Evolutionary conservation across 2,888 invertebrate species (phyloP).

Genomic region (Lycia hirtaria): DNA sequence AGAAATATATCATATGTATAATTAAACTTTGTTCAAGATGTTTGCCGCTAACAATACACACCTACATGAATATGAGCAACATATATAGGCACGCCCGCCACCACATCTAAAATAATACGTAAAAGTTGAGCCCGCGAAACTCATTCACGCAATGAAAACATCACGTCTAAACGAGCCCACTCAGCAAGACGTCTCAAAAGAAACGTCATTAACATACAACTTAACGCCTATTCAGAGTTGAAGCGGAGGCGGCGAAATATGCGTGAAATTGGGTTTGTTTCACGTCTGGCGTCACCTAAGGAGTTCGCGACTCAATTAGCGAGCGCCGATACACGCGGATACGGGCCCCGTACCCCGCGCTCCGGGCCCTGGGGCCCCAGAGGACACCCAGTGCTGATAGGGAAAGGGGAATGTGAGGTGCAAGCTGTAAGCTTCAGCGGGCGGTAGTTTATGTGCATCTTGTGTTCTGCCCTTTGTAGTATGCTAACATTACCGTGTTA

Average conservation of each 20-base stretch:
- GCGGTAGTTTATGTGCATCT: not conserved
- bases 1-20: too few species aligned
- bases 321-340: constrained; percentile 56
- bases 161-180: constrained; percentile 10
- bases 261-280: constrained; percentile 61
- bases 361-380: too few species aligned
- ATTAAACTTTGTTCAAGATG: too few species aligned
- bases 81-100: not conserved
- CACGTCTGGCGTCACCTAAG: constrained; percentile 50
- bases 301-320: constrained; percentile 62
- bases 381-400: too few species aligned
- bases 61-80: not conserved
- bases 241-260: constrained; percentile 49
- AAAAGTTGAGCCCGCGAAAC: constrained; percentile 13
- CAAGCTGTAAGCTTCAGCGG: constrained; percentile 32
- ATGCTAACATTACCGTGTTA: too few species aligned
- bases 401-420: constrained; percentile 37
- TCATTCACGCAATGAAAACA: constrained; percentile 21
- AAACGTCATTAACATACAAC: constrained; percentile 39
- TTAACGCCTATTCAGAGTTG: constrained; percentile 37
- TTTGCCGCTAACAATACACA: not conserved
- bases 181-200: constrained; percentile 33
- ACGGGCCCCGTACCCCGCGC: constrained; percentile 46
- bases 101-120: constrained; percentile 9
- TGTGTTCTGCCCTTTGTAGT: not conserved